Conservation (phyloP, 2,888 invertebrate species). For the Tillus elongatus region DNA sequence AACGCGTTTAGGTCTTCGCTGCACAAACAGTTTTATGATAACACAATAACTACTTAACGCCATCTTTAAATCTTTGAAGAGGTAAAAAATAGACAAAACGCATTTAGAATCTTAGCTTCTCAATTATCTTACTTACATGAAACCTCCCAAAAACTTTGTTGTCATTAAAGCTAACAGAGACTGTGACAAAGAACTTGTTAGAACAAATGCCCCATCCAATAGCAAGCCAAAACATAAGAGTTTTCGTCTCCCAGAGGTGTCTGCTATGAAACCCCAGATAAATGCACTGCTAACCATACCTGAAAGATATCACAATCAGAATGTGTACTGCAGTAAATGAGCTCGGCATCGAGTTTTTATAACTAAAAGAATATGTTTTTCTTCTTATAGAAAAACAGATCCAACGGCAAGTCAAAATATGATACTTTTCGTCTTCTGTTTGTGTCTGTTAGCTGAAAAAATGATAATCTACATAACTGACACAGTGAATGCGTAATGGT, state of each 20-base stretch:
- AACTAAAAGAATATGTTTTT: background rate
- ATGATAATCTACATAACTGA: no score
- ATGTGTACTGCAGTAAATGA: background rate
- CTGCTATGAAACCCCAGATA: slow-evolving; percentile 70
- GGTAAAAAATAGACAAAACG: no score
- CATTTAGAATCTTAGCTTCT: background rate
- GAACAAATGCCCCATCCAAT: slow-evolving; percentile 53
- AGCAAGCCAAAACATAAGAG: slow-evolving; percentile 60
- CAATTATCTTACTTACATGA: slow-evolving; percentile 52
- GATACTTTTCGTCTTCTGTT: no score
- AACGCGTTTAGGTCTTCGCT: no score
- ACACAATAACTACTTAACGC: no score
- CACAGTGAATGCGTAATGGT: no score
- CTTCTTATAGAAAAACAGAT: no score
- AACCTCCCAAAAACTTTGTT: slow-evolving; percentile 66
- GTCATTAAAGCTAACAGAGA: slow-evolving; percentile 56
- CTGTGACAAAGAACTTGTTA: slow-evolving; percentile 56
- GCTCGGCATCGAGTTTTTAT: background rate
- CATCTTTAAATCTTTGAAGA: no score
- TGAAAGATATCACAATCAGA: slow-evolving; percentile 30
- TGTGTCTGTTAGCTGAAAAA: no score
- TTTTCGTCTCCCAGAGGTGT: slow-evolving; percentile 60
- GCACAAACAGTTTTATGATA: no score
- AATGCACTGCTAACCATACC: slow-evolving; percentile 70
- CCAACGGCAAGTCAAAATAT: no score